Base-by-base conservation (phyloP, 1,140 invertebrate genomes). In the Drosophila quadrilineata region DNA sequence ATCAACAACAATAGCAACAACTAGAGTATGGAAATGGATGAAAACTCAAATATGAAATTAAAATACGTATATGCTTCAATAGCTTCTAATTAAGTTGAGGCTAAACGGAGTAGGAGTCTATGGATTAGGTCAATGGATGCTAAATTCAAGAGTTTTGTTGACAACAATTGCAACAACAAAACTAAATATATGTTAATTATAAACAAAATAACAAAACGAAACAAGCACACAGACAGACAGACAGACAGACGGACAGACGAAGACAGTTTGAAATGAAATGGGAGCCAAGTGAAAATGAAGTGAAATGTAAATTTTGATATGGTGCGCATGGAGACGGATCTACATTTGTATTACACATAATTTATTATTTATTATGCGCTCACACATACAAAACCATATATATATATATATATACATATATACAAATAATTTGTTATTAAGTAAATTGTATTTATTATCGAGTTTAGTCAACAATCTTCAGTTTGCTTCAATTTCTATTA, bases 371-470 rank as follows among this genome's bases (percentile, higher is more conserved):
- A 64, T 49, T 35, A 38, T 45, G 50, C 29, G 50, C 40, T 40
- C 40, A 56, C 16, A 31, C 31, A 43, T 48, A 43, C 52, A 48
- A 31, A 36, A 6, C 26, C 43, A 40, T 31, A 58, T 35, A 14
- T 16, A 28, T 22, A 58, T 48, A 26, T 16, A 35, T 3, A 41
- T 56, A 35, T 17, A 54, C 22, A 69, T 33, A 50, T 29, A 19
- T 24, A 41, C 16, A 53, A 31, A 59, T 49, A 50, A 52, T 38
- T 77, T 82, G 76, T 80, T 80, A 71, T 82, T 80, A 82, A 80
- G 75, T 69, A 76, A 46, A 57, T 59, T 41, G 58, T 80, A 80
- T 80, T 80, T 80, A 80, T 80, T 80, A 57, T 63, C 69, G 56
- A 65, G 62, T 66, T 76, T 72, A 80, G 72, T 82, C 72, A 68